phyloP scores from a whole-genome alignment of 2,888 invertebrate genomes.

The Anoplius nigerrimus region DNA sequence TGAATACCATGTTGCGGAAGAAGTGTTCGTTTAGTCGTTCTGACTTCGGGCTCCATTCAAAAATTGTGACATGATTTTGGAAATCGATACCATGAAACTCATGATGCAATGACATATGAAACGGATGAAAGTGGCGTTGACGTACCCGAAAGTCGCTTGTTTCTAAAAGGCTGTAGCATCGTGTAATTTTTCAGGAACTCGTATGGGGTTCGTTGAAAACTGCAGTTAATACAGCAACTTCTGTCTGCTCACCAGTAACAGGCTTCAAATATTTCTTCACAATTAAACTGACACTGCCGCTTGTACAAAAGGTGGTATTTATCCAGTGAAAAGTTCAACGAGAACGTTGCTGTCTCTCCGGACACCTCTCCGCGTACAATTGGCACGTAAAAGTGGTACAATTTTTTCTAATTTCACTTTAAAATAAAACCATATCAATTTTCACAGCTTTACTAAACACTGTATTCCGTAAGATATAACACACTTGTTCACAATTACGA shows the following conservation, averaged over 20 bases:
- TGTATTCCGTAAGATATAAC: no score
- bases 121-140: conserved; percentile 20
- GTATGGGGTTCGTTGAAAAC: not conserved
- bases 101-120: conserved; percentile 14
- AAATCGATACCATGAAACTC: conserved; percentile 12
- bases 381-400: no score
- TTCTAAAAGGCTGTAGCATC: conserved; percentile 11
- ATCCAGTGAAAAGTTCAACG: no score
- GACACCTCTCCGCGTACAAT: no score
- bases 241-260: not conserved
- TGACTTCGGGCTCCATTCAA: not conserved
- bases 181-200: conserved; percentile 5
- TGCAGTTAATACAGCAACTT: not conserved
- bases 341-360: no score
- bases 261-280: not conserved
- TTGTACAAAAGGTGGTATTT: no score
- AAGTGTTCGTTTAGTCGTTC: conserved; percentile 2
- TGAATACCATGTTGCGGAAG: conserved; percentile 7
- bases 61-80: conserved; percentile 3
- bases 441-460: no score
- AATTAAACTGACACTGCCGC: no score
- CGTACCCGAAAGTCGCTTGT: conserved; percentile 15
- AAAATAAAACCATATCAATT: no score
- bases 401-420: no score
- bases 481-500: no score